Percentiles rank a stretch among this genome's conserved stretches.
These are phyloP conservation scores for Schizopygopsis pylzovi DNA, from an alignment of 2,797 vertebrate species.

Conservation along the genomic window DNA sequence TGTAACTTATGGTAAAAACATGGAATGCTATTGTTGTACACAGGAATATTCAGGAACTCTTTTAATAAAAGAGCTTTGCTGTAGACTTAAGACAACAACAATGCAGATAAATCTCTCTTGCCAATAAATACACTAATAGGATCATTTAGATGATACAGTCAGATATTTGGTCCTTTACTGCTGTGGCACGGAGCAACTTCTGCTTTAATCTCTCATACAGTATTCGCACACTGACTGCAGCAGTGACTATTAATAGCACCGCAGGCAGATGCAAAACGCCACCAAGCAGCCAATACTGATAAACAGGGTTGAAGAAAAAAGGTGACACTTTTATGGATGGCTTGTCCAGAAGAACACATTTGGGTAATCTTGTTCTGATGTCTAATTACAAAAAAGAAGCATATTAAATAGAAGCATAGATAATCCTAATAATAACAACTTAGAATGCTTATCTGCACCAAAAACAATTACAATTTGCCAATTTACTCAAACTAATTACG, in stretches of 20 bases:
- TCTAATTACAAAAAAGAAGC: constrained; percentile 2
- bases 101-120: not conserved
- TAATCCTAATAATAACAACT: not conserved
- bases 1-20: not conserved
- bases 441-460: not conserved
- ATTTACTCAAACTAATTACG: not conserved
- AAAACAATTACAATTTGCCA: not conserved
- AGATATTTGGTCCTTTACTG: not conserved
- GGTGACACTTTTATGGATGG: constrained; percentile 61
- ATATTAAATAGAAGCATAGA: not conserved
- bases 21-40: not conserved
- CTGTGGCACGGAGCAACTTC: constrained; percentile 28
- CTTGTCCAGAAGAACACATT: constrained; percentile 52
- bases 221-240: constrained; percentile 52
- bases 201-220: constrained; percentile 4
- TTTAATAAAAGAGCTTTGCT: not conserved
- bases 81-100: not conserved
- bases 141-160: constrained; percentile 15
- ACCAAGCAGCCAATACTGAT: constrained; percentile 73
- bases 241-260: constrained; percentile 73
- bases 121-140: constrained; percentile 1
- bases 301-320: constrained; percentile 60
- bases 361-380: constrained; percentile 25
- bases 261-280: constrained; percentile 47
- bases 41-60: not conserved